Percentiles rank a stretch among this genome's conserved stretches.
These are phyloP conservation scores for Pyrocephalus nanus DNA, from an alignment of 2,797 vertebrate genomes.

Conservation along the genomic window DNA sequence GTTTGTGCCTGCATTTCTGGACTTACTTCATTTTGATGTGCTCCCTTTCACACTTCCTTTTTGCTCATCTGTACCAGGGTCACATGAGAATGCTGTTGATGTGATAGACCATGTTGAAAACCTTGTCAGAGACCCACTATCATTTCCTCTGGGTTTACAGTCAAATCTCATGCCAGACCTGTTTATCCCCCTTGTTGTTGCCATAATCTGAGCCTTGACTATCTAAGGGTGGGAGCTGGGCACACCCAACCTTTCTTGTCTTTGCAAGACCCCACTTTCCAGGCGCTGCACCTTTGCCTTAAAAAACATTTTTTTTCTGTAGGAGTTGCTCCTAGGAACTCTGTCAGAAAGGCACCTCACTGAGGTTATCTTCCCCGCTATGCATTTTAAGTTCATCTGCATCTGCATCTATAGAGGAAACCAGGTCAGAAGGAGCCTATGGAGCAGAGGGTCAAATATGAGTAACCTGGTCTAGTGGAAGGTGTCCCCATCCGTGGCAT, in stretches of 20 bases:
- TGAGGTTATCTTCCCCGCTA: neutral
- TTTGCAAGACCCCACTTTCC: neutral
- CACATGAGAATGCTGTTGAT: accelerated
- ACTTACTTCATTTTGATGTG: accelerated
- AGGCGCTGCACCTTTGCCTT: neutral
- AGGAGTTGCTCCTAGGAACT: neutral
- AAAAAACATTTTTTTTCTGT: accelerated
- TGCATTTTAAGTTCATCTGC: neutral
- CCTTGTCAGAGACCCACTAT: neutral
- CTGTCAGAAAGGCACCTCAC: neutral
- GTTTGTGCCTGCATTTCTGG: neutral
- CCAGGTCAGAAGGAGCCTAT: neutral
- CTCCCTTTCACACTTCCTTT: neutral
- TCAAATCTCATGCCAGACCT: neutral
- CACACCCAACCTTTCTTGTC: neutral
- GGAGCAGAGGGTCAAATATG: neutral
- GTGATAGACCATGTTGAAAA: neutral
- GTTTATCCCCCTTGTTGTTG: neutral
- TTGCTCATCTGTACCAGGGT: neutral
- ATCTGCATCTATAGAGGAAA: neutral
- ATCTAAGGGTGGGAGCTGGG: neutral
- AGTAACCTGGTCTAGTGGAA: neutral
- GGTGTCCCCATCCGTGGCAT: neutral
- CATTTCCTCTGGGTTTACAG: neutral
- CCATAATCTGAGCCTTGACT: neutral